Evolutionary conservation across 1,140 invertebrate species (phyloP), one percentile per base, ranked within the genome.

Genomic region (Lordiphosa stackelbergi): DNA sequence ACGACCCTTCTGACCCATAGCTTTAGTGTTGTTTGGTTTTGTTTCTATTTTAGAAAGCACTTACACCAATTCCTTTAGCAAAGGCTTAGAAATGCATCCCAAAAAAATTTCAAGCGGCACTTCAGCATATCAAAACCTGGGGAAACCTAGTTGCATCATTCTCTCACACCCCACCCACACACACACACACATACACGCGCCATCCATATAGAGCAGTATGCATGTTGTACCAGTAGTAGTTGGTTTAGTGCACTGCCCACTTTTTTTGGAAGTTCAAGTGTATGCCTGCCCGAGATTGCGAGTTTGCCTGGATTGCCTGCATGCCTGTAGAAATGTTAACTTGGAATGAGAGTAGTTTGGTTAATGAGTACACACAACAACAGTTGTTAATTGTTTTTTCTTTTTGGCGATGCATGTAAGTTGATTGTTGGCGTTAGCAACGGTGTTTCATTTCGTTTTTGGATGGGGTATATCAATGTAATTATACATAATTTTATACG

Each of bases 371-470:
- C 28, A 31, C 28, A 31, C 6, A 31, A 31, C 28, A 31, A 2
- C 60, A 54, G 41, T 64, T 53, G 61, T 60, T 64, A 49, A 64
- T 61, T 64, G 54, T 48, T 77, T 69, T 69, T 77, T 69, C 53
- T 77, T 77, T 72, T 60, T 53, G 51, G 71, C 56, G 64, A 77
- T 77, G 73, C 73, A 77, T 77, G 73, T 69, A 64, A 78, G 73
- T 73, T 77, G 49, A 57, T 61, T 69, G 56, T 47, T 65, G 47
- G 24, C 41, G 9, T 65, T 31, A 31, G 28, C 28, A 61, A 65
- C 35, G 73, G 60, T 78, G 73, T 73, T 31, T 56, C 36, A 47
- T 31, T n/a, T 56, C 47, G 9, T 19, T 24, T 48, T 38, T 46
- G 13, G 16, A 47, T 47, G 45, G 45, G 28, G 28, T 31, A 8